Base-by-base conservation (phyloP, 2,113 vertebrate genomes). In the Anguilla rostrata region DNA sequence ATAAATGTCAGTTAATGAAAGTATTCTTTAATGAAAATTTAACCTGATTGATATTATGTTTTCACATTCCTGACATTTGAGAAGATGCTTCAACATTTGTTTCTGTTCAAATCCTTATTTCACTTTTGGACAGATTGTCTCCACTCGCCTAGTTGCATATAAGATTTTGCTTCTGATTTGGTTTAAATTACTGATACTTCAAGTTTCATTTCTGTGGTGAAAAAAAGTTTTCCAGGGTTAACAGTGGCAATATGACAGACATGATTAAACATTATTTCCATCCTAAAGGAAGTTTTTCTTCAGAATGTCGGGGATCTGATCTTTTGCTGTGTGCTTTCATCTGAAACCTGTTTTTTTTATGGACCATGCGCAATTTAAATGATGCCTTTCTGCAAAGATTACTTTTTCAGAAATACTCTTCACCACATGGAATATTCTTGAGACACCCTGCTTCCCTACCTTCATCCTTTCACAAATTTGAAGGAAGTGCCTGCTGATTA, bases 1-100 rank as follows among this genome's bases (percentile, higher is more conserved):
- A 88, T 89, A 88, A 88, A 87, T 87, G 71, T 86, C 86, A 84
- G 86, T 90, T 86, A 82, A 82, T 88, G 86, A 88, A 88, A 57
- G 85, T 85, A 60, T 57, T 39, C 84, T 46, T 46, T 60, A 86
- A 89, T 87, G 83, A 91, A 85, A 90, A 90, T 87, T 87, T 87
- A 89, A 85, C 83, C 80, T 84, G 63, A 86, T 82, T 79, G 86
- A 88, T 78, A 92, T 84, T 83, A 85, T 66, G 83, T n/a, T 1
- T 78, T 84, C 20, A 85, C 86, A 88, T 89, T 78, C 39, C 43
- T 78, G 63, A 57, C 66, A 81, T 53, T 84, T 86, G 66, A 26
- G 88, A 53, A 20, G 5, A 81, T 41, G 81, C 57, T 57, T 82
- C 60, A 83, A 34, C 83, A 86, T 53, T 71, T 87, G 84, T 34